These are phyloP conservation scores for Cylloceria caligata DNA, from an alignment of 2,888 invertebrate genomes.

Conservation along the genomic window DNA sequence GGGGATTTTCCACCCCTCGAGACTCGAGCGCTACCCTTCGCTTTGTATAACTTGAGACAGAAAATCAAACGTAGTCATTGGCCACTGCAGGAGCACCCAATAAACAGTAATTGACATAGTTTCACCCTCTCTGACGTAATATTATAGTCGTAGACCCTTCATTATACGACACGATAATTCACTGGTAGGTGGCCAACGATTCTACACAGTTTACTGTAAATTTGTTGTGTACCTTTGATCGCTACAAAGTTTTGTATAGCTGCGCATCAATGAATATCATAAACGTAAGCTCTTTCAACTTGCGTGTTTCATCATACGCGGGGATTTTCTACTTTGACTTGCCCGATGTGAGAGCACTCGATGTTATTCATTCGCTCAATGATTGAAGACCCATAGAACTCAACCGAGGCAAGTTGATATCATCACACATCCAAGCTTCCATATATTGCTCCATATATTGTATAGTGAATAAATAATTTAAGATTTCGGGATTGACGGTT, in stretches of 20 bases:
- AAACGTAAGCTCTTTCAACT: too few relatives aligned
- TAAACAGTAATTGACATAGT: neutral
- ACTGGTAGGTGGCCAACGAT: neutral
- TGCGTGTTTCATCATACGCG: neutral
- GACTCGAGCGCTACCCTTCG: neutral
- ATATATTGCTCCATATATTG: neutral
- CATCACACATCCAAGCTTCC: neutral
- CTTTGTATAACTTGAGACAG: neutral
- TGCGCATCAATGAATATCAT: neutral
- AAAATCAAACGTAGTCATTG: neutral
- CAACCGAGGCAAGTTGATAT: neutral
- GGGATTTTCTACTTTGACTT: slow-evolving; percentile 26
- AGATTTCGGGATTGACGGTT: too few relatives aligned
- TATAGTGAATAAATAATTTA: too few relatives aligned
- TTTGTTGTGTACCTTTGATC: neutral
- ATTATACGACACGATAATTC: neutral
- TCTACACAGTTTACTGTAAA: neutral
- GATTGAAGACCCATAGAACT: neutral
- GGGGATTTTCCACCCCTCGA: neutral
- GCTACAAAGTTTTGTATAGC: neutral
- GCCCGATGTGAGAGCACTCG: neutral
- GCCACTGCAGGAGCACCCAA: neutral
- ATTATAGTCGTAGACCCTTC: neutral
- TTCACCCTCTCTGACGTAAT: neutral
- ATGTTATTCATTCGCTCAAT: neutral